Percentiles rank a stretch among this genome's conserved stretches.
Conservation (phyloP, 2,797 vertebrate genomes). For the Geotrypetes seraphini region DNA sequence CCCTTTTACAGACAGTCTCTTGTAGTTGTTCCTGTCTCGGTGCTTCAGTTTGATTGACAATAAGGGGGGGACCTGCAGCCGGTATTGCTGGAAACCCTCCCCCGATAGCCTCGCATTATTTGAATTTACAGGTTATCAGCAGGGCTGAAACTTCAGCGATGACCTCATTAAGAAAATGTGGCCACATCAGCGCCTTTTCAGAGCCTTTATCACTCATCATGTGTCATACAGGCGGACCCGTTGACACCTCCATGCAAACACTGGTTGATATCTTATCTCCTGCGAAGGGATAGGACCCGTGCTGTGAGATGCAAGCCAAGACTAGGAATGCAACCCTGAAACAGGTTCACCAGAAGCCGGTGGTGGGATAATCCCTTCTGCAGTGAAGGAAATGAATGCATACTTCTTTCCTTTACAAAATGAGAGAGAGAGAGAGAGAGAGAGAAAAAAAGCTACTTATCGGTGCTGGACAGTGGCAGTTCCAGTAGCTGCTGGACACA, state of each 20-base stretch:
- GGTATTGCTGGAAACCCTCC: conserved; percentile 8
- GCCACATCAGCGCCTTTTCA: conserved; percentile 57
- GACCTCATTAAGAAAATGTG: conserved; percentile 65
- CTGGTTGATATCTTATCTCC: conserved; percentile 58
- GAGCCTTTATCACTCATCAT: conserved; percentile 50
- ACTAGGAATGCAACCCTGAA: conserved; percentile 50
- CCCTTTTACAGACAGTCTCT: neutral
- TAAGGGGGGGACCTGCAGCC: conserved; percentile 4
- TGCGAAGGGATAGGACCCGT: conserved; percentile 35
- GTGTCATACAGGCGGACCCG: conserved; percentile 29
- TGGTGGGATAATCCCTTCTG: too few relatives aligned
- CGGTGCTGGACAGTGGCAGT: too few relatives aligned
- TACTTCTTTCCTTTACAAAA: too few relatives aligned
- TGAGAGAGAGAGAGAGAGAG: too few relatives aligned
- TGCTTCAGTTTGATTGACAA: conserved; percentile 20
- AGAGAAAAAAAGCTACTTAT: too few relatives aligned
- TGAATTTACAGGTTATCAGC: conserved; percentile 59
- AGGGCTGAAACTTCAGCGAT: conserved; percentile 40
- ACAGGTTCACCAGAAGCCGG: conserved; percentile 26
- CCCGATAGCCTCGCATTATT: conserved; percentile 36
- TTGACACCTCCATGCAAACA: conserved; percentile 48
- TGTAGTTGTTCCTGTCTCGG: conserved; percentile 4
- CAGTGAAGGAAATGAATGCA: too few relatives aligned
- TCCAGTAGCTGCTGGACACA: too few relatives aligned
- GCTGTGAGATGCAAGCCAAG: conserved; percentile 33